Evolutionary conservation across 2,113 vertebrate genomes (phyloP).

Genomic region (Thalassarche chlororhynchos): DNA sequence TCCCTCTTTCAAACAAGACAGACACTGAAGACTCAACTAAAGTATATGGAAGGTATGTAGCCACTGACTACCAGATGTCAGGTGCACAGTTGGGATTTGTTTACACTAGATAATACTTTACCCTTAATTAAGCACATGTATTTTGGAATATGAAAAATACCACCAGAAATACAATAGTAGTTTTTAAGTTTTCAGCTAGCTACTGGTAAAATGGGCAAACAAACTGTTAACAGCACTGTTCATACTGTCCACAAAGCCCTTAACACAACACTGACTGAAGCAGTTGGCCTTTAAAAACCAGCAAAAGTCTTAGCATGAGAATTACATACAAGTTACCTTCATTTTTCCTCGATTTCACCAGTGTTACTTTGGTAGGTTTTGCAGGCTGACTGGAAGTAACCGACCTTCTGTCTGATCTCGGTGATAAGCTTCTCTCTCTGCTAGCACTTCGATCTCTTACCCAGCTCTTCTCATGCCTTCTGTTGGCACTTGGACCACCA

Average conservation of each 20-base stretch:
- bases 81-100: background rate
- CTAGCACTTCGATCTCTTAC: constrained; percentile 89
- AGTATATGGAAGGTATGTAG: background rate
- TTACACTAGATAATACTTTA: background rate
- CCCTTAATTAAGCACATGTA: background rate
- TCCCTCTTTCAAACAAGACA: background rate
- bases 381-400: constrained; percentile 90
- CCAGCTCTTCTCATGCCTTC: constrained; percentile 83
- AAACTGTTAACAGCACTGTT: background rate
- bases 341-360: constrained; percentile 96
- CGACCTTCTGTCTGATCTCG: constrained; percentile 89
- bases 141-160: background rate
- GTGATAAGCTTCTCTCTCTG: constrained; percentile 91
- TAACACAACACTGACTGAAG: background rate
- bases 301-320: background rate
- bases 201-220: background rate
- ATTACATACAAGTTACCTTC: constrained; percentile 83
- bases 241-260: background rate
- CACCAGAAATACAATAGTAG: background rate
- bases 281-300: background rate
- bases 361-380: constrained; percentile 94
- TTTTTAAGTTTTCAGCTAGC: background rate
- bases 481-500: constrained; percentile 76
- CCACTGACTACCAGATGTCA: background rate
- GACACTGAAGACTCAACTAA: background rate